Percentiles rank a stretch among this genome's conserved stretches.
Conservation (phyloP, 2,797 vertebrate species). For the Tiaroga cobitis region DNA sequence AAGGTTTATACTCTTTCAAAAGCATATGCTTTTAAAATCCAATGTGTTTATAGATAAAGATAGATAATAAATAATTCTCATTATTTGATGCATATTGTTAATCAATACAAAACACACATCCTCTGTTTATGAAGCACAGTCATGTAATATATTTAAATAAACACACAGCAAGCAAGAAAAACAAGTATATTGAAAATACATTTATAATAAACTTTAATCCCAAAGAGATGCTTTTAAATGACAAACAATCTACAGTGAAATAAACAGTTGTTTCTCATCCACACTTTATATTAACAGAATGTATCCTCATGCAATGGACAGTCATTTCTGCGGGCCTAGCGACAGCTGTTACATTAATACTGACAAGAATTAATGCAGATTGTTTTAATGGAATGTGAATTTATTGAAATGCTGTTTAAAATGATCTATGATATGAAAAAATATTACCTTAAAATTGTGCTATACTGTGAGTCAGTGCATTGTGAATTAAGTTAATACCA, state of each 20-base stretch:
- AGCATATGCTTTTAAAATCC: not conserved
- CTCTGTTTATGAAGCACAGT: not conserved
- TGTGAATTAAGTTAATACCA: conserved; percentile 19
- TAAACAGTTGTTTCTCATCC: not conserved
- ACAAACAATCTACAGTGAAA: not conserved
- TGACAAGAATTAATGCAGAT: not conserved
- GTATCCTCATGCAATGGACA: not conserved
- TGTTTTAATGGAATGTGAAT: not conserved
- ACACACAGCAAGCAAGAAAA: not conserved
- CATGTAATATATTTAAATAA: not conserved
- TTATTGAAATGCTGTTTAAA: not conserved
- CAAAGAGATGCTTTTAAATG: not conserved
- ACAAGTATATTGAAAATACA: not conserved
- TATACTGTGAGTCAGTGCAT: not conserved
- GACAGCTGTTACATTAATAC: not conserved
- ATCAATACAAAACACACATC: not conserved
- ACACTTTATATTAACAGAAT: conserved; percentile 4
- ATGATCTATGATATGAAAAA: not conserved
- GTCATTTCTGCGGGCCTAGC: not conserved
- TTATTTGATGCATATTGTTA: not conserved
- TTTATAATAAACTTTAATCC: not conserved
- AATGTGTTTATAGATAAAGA: not conserved
- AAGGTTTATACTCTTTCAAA: not conserved
- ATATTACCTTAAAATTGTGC: not conserved
- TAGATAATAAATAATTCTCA: too few species aligned